Percentiles rank a stretch among this genome's conserved stretches.
Evolutionary conservation across 2,888 invertebrate genomes (phyloP).

Genomic region (Polyploca ridens): DNA sequence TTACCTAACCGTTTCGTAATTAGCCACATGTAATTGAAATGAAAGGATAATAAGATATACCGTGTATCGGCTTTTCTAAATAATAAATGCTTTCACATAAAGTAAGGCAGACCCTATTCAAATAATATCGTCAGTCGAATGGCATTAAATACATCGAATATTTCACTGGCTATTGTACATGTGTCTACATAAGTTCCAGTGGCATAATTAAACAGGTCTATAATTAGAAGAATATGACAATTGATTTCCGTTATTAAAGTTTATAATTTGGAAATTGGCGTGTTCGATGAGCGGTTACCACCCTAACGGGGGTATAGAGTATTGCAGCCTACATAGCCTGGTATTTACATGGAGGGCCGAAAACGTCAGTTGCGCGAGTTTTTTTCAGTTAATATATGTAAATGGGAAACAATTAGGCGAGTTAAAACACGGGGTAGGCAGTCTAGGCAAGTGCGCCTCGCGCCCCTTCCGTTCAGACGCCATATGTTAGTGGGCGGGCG

Average conservation of each 20-base stretch:
- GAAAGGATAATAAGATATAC: constrained; percentile 73
- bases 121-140: constrained; percentile 44
- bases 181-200: not conserved
- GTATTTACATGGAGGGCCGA: constrained; percentile 72
- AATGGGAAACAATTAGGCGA: constrained; percentile 84
- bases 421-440: constrained; percentile 83
- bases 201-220: constrained; percentile 30
- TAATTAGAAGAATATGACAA: constrained; percentile 64
- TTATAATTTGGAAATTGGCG: constrained; percentile 61
- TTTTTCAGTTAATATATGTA: constrained; percentile 81
- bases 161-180: not conserved
- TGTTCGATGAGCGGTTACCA: constrained; percentile 54
- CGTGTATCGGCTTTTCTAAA: constrained; percentile 58
- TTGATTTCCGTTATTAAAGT: constrained; percentile 74
- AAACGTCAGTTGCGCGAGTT: constrained; percentile 76
- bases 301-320: constrained; percentile 46
- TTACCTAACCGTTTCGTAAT: constrained; percentile 74
- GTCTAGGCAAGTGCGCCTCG: constrained; percentile 78
- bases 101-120: constrained; percentile 53
- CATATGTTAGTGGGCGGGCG: constrained; percentile 79
- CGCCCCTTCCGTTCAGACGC: constrained; percentile 71
- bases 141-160: constrained; percentile 24
- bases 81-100: constrained; percentile 64
- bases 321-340: constrained; percentile 54
- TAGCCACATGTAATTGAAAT: constrained; percentile 72